Conservation (phyloP, 2,797 vertebrate species). For the Scyliorhinus canicula region DNA sequence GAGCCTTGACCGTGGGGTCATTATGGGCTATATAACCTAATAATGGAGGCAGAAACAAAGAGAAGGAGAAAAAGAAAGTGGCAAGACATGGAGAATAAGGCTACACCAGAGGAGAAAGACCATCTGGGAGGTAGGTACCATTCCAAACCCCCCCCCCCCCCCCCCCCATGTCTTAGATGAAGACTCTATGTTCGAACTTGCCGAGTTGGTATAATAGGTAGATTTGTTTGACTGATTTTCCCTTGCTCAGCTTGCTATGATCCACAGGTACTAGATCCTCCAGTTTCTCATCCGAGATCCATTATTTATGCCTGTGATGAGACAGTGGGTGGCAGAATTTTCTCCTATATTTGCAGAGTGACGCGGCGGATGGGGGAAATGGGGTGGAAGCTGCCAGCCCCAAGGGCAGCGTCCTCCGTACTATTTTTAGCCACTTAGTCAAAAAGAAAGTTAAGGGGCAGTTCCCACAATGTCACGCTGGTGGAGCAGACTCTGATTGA, state of each 20-base stretch:
- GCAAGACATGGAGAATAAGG: neutral
- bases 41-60: neutral
- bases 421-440: no score
- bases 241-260: neutral
- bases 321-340: no score
- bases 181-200: neutral
- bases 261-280: neutral
- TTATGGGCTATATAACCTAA: neutral
- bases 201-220: neutral
- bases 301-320: neutral
- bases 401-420: no score
- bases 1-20: neutral
- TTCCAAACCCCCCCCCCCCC: neutral
- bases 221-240: neutral
- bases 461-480: no score
- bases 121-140: neutral
- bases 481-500: no score
- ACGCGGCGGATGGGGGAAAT: no score
- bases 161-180: neutral
- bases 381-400: no score
- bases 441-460: no score
- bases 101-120: neutral
- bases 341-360: no score
- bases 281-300: neutral
- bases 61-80: neutral